phyloP scores from a whole-genome alignment of 2,888 invertebrate species.

The Bellardia bayeri region DNA sequence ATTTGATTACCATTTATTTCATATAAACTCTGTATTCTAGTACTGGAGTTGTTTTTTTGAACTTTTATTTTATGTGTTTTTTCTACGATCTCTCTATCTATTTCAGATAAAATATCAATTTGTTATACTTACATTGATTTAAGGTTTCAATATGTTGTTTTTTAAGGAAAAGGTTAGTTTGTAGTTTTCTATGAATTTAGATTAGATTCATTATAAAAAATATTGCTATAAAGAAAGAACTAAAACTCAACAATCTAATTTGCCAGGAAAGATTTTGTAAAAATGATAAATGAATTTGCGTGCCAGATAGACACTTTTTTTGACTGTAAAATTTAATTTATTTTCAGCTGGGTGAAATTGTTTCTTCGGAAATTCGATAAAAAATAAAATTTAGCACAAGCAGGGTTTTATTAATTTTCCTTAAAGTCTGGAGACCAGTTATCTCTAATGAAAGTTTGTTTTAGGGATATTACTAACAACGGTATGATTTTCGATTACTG shows the following conservation, averaged over 20 bases:
- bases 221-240: neutral
- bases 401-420: neutral
- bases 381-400: neutral
- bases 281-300: conserved; percentile 68
- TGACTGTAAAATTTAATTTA: neutral
- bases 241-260: conserved; percentile 4
- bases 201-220: conserved; percentile 60
- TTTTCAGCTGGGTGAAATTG: conserved; percentile 26
- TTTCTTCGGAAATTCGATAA: conserved; percentile 40
- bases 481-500: neutral
- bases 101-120: conserved; percentile 62
- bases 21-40: neutral
- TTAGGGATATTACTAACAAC: conserved; percentile 1
- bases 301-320: neutral
- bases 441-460: neutral
- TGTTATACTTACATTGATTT: conserved; percentile 39
- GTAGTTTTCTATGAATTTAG: conserved; percentile 59
- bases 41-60: neutral
- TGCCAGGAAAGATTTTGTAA: conserved; percentile 37
- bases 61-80: conserved; percentile 2
- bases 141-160: neutral
- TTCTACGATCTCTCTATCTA: conserved; percentile 20
- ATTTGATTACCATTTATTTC: conserved; percentile 69
- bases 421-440: neutral
- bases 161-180: conserved; percentile 12